These are phyloP conservation scores for Gallinago stenura DNA, from an alignment of 2,797 vertebrate species.

Conservation along the genomic window DNA sequence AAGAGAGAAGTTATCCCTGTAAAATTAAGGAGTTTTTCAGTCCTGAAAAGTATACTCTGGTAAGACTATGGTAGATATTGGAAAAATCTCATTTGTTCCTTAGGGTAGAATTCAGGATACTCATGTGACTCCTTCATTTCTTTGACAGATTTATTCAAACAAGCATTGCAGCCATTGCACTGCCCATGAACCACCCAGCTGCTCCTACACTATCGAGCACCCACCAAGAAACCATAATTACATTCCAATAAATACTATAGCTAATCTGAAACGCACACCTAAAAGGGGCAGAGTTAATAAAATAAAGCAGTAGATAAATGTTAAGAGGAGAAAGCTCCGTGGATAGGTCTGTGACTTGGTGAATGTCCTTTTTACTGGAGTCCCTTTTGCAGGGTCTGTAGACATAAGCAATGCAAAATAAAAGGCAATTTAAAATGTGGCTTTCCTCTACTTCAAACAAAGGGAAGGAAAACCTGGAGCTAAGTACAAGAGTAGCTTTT, in stretches of 20 bases:
- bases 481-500: neutral
- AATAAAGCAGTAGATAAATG: neutral
- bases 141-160: neutral
- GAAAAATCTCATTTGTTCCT: neutral
- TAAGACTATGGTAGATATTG: neutral
- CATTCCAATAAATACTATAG: neutral
- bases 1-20: neutral
- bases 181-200: neutral
- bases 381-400: neutral
- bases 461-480: neutral
- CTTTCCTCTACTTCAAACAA: neutral
- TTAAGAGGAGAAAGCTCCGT: neutral
- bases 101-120: neutral
- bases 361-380: neutral
- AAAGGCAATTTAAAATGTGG: neutral
- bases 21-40: neutral
- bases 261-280: neutral
- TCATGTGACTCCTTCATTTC: neutral
- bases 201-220: neutral
- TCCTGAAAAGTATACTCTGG: neutral
- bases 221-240: neutral
- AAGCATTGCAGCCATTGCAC: neutral
- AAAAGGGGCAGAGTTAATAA: neutral
- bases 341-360: neutral
- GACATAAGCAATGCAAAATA: neutral